phyloP scores from a whole-genome alignment of 92 coral and sea anemone species.

The Umimayanthus chanpuru region DNA sequence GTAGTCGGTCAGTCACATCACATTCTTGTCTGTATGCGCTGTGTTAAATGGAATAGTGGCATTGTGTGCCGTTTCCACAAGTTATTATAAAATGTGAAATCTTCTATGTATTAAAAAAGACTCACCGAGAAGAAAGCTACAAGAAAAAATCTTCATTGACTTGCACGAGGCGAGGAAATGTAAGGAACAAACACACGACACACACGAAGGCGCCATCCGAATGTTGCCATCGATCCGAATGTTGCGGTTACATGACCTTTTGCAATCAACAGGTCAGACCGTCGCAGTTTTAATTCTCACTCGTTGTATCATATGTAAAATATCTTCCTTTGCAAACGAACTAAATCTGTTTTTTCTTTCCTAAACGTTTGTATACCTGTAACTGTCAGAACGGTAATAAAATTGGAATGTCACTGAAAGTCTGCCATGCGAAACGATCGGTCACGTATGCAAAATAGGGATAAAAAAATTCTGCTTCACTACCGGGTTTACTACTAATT shows the following conservation, averaged over 20 bases:
- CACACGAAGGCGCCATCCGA: not conserved
- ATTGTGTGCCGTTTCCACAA: constrained; percentile 3
- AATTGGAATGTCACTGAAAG: too few relatives aligned
- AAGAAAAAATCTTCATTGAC: too few relatives aligned
- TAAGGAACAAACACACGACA: not conserved
- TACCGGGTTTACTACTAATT: too few relatives aligned
- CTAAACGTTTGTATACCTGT: not conserved
- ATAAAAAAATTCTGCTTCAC: too few relatives aligned
- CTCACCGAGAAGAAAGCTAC: too few relatives aligned
- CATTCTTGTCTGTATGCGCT: not conserved
- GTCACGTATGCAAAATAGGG: too few relatives aligned
- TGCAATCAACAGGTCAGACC: not conserved
- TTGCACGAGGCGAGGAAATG: constrained; percentile 2
- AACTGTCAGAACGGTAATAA: too few relatives aligned
- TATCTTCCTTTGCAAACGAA: not conserved
- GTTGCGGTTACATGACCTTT: not conserved
- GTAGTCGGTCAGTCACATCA: not conserved
- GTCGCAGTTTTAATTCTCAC: not conserved
- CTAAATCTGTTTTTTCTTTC: not conserved
- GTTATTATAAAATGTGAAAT: too few relatives aligned
- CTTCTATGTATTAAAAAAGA: too few relatives aligned
- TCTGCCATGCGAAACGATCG: too few relatives aligned
- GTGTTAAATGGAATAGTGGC: not conserved
- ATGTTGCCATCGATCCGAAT: not conserved
- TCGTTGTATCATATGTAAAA: not conserved